Conservation (phyloP, 92 coral and sea anemone species). For the Porites lobata region DNA sequence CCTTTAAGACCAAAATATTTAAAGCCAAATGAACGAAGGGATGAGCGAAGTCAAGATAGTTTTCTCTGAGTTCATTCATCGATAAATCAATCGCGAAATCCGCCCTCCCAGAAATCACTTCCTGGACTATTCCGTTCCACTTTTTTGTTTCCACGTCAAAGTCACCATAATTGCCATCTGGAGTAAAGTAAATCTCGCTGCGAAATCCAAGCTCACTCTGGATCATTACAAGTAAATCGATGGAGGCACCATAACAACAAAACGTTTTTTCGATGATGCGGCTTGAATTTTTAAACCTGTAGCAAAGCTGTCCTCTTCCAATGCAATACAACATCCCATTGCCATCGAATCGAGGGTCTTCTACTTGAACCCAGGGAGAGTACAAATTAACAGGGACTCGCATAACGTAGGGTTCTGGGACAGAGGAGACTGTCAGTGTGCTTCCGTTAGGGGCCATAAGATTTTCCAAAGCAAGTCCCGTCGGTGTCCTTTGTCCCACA, state of each 20-base stretch:
- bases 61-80: slow-evolving; percentile 40
- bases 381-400: slow-evolving; percentile 60
- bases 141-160: slow-evolving; percentile 13
- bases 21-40: slow-evolving; percentile 69
- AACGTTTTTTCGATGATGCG: slow-evolving; percentile 10
- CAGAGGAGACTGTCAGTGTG: slow-evolving; percentile 22
- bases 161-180: slow-evolving; percentile 67
- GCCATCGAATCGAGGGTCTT: slow-evolving; percentile 14
- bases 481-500: slow-evolving; percentile 65
- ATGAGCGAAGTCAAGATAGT: slow-evolving; percentile 58
- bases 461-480: slow-evolving; percentile 65
- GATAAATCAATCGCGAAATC: slow-evolving; percentile 72
- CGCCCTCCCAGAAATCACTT: slow-evolving; percentile 56
- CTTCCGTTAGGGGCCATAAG: slow-evolving; percentile 34
- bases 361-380: slow-evolving; percentile 62
- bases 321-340: slow-evolving; percentile 18
- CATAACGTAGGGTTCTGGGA: slow-evolving; percentile 30
- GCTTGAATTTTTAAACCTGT: slow-evolving; percentile 22
- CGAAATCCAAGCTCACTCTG: slow-evolving; percentile 56
- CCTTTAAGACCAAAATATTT: slow-evolving; percentile 72
- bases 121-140: slow-evolving; percentile 73
- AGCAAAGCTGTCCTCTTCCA: slow-evolving; percentile 60
- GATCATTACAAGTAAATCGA: slow-evolving; percentile 64
- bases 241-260: slow-evolving; percentile 68
- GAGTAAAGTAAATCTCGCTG: slow-evolving; percentile 58